Conservation (phyloP, 2,888 invertebrate genomes). For the Chelonus formosanus region DNA sequence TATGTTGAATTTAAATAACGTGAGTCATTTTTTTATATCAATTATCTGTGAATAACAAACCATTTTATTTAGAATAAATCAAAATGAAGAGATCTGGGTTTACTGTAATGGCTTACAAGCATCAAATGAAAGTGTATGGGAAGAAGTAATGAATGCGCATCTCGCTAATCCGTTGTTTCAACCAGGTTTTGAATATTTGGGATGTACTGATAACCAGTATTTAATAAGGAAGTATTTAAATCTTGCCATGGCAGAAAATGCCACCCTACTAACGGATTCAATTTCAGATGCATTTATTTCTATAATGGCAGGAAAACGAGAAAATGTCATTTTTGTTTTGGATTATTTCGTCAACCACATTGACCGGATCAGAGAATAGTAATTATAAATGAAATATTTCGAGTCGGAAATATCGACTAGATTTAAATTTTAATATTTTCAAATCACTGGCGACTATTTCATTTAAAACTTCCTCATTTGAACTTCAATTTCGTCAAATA, state of each 20-base stretch:
- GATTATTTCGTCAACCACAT: slow-evolving; percentile 29
- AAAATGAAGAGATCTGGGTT: slow-evolving; percentile 15
- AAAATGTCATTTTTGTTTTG: slow-evolving; percentile 25
- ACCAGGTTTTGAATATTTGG: slow-evolving; percentile 19
- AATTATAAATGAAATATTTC: neutral
- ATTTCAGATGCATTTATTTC: slow-evolving; percentile 11
- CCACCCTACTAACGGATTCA: slow-evolving; percentile 10
- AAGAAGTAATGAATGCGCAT: slow-evolving; percentile 22
- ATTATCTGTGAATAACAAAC: too few relatives aligned
- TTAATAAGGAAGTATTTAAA: slow-evolving; percentile 26
- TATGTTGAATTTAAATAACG: slow-evolving; percentile 8
- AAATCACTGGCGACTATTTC: too few relatives aligned
- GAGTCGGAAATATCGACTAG: neutral
- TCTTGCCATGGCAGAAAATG: slow-evolving; percentile 24
- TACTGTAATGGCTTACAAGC: slow-evolving; percentile 23
- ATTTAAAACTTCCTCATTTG: too few relatives aligned
- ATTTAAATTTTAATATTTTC: too few relatives aligned
- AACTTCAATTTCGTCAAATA: too few relatives aligned
- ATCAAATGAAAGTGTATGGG: slow-evolving; percentile 26
- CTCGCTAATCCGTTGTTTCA: slow-evolving; percentile 18
- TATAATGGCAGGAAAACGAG: slow-evolving; percentile 11
- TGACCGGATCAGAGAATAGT: slow-evolving; percentile 26
- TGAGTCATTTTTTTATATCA: neutral
- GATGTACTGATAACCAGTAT: slow-evolving; percentile 28
- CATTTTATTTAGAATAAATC: slow-evolving; percentile 12